Conservation (phyloP, 2,113 vertebrate genomes). For the Crotophaga sulcirostris region DNA sequence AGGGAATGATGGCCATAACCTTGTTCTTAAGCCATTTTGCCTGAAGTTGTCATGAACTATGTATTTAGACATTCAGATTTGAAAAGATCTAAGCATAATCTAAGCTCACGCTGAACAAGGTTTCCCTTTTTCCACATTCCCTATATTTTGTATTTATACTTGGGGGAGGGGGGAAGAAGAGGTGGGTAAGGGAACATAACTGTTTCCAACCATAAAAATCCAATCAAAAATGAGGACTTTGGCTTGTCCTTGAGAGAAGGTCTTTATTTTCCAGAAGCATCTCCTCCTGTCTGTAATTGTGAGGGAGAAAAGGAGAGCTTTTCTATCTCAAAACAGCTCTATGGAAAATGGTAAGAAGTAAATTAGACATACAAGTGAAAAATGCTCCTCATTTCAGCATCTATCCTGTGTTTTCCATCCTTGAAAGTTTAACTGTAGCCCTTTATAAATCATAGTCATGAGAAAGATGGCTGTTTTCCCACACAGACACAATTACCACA, state of each 20-base stretch:
- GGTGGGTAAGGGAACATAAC: neutral
- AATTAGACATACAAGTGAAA: neutral
- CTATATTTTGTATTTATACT: neutral
- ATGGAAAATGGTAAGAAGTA: neutral
- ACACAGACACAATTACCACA: neutral
- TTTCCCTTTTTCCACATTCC: neutral
- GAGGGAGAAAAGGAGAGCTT: neutral
- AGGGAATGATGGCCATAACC: neutral
- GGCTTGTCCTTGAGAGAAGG: neutral
- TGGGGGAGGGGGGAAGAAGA: rapidly evolving
- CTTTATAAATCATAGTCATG: neutral
- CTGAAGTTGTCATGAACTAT: neutral
- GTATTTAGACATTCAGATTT: neutral
- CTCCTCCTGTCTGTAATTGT: neutral
- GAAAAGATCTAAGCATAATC: neutral
- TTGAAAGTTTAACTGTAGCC: neutral
- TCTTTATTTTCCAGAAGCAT: slow-evolving; percentile 8
- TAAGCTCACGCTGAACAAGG: neutral
- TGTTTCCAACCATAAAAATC: neutral
- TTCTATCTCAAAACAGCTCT: neutral
- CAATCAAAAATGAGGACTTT: neutral
- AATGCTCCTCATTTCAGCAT: neutral
- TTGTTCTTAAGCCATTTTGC: neutral
- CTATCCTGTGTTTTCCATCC: neutral
- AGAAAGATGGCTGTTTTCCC: neutral